phyloP scores from a whole-genome alignment of 2,113 vertebrate species.

The Chionodraco myersi region DNA sequence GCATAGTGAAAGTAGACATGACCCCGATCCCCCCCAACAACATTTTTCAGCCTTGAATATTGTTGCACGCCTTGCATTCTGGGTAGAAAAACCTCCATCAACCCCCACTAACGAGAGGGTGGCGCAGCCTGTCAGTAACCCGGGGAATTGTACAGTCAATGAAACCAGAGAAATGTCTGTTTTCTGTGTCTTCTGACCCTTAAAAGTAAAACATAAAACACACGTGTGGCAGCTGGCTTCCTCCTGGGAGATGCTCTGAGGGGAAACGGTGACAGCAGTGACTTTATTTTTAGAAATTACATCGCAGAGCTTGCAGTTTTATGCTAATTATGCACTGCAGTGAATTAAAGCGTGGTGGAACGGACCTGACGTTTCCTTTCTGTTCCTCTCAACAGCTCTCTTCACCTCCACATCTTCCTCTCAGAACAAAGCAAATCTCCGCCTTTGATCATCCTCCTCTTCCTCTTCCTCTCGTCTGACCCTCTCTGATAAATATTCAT shows the following conservation, averaged over 20 bases:
- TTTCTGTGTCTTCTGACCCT: too few relatives aligned
- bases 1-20: neutral
- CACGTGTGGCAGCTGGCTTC: too few relatives aligned
- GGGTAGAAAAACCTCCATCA: neutral
- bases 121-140: neutral
- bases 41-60: too few relatives aligned
- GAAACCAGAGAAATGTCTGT: neutral
- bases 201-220: too few relatives aligned
- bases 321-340: neutral
- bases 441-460: conserved; percentile 70
- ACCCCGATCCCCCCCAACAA: neutral
- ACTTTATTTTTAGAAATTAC: conserved; percentile 1
- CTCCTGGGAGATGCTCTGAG: neutral
- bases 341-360: neutral
- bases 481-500: conserved; percentile 76
- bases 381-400: neutral
- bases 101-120: neutral
- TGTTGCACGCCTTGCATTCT: neutral
- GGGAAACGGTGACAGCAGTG: neutral
- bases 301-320: neutral
- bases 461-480: conserved; percentile 65
- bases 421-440: conserved; percentile 68
- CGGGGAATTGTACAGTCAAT: too few relatives aligned
- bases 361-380: neutral
- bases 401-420: conserved; percentile 15